Percentiles rank a stretch among this genome's conserved stretches.
Evolutionary conservation across 2,888 invertebrate species (phyloP).

Genomic region (Lithophane socia): DNA sequence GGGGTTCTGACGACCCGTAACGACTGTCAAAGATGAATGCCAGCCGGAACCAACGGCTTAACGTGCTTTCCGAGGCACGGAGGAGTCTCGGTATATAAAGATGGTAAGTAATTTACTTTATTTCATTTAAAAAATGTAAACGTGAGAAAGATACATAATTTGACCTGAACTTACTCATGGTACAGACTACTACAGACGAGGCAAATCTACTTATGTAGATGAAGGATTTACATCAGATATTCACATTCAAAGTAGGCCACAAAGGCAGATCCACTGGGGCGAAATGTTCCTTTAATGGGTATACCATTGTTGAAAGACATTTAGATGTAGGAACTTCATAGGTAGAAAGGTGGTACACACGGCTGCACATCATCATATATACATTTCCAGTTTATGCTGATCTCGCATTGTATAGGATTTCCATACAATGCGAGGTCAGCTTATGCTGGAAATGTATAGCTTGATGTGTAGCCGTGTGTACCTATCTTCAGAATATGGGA

Average conservation of each 20-base stretch:
- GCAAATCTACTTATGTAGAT: conserved; percentile 43
- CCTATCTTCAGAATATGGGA: neutral
- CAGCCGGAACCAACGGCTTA: too few species aligned
- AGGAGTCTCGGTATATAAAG: too few species aligned
- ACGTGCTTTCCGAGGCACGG: too few species aligned
- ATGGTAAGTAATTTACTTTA: too few species aligned
- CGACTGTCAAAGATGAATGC: too few species aligned
- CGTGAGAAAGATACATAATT: neutral
- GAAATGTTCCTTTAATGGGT: conserved; percentile 31
- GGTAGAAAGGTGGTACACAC: neutral
- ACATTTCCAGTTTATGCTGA: too few species aligned
- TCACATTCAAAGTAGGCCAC: conserved; percentile 36
- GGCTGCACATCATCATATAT: too few species aligned
- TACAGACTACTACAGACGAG: neutral
- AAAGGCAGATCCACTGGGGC: conserved; percentile 19
- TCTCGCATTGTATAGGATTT: too few species aligned
- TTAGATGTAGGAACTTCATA: neutral
- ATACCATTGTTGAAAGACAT: conserved; percentile 20
- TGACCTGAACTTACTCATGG: conserved; percentile 2
- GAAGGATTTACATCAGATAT: conserved; percentile 46
- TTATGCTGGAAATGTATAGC: too few species aligned
- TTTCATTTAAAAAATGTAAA: neutral
- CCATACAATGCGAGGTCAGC: too few species aligned
- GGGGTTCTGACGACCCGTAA: too few species aligned
- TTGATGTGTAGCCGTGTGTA: too few species aligned